Evolutionary conservation across 2,888 invertebrate species (phyloP), one percentile per base, ranked within the genome.

Genomic region (Nymphalis urticae): DNA sequence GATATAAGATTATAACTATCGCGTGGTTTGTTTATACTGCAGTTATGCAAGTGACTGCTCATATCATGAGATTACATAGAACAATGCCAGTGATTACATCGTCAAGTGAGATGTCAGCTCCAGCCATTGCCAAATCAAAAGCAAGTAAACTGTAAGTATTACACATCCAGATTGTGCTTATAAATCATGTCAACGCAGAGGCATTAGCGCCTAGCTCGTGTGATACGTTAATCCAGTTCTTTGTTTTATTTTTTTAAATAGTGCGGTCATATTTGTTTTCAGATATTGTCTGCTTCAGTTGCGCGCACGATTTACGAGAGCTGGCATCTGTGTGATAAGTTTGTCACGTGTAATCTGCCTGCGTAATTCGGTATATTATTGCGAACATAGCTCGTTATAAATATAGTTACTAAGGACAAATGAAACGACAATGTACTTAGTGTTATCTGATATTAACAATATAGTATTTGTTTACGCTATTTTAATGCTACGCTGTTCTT

Each of bases 181-280:
- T 87, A 91, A 90, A 89, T 90, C 88, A 90, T 87, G 92, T 90
- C 91, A 89, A 70, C 68, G 78, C 75, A 73, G 77, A 78, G 83
- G 89, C 81, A 86, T 90, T 89, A 90, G 78, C 83, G 80, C 80
- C 79, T 79, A 75, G 82, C 82, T 73, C 79, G 82, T 84, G 87
- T 91, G 92, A 92, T 91, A 88, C 90, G 82, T 90, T 91, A 92
- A 92, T 92, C 92, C 84, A 84, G 81, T 79, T 91, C 90, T 91
- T 89, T 91, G 89, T 91, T 91, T 90, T 89, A 83, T 90, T 89
- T 90, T 91, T 90, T 90, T 90, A 90, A 90, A 92, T 90, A 89
- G 91, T 90, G 86, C 86, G 86, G 86, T 87, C 89, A 90, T 92
- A 91, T 92, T 92, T 92, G 88, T 77, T 90, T 87, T 89, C 83